Evolutionary conservation across 2,113 vertebrate species (phyloP), one percentile per base, ranked within the genome.

Genomic region (Hippocampus guttulatus): DNA sequence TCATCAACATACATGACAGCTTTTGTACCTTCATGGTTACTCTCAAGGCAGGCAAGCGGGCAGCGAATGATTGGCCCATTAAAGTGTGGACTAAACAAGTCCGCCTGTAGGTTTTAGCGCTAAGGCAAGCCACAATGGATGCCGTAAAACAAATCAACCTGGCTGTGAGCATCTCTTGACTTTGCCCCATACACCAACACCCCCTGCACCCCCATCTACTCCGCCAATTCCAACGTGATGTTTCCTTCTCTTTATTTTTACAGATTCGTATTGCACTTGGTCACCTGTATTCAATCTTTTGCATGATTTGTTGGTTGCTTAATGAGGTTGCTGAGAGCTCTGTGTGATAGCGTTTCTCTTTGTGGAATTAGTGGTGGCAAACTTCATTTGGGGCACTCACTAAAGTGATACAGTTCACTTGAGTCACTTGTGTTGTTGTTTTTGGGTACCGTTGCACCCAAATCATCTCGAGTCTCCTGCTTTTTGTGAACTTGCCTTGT

Each of bases 81-180:
- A 84, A 78, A 77, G 79, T 75, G 71, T 77, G 75, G 15, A 38
- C 70, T 81, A 81, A 87, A 88, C 55, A 79, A 73, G 68, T 71
- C 43, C 64, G 85, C 82, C 84, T 82, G 74, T 8, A 62, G 82
- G 68, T 75, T 47, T 71, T 77, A 78, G 79, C 68, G 60, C 51
- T 41, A 73, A 71, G 70, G 76, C 79, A 57, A 68, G 72, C 70
- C 60, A 64, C 61, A 78, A 83, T 80, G 74, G 78, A 77, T 74
- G 75, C 75, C 73, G 75, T 79, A 78, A 88, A 89, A 81, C 70
- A 67, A 76, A 74, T 71, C 68, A 58, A 74, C 67, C 77, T 84
- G 83, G 82, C 75, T 84, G 84, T 81, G 80, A 86, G 71, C 38
- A 80, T 85, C 71, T 75, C 70, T 71, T 64, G 72, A 74, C 78